A percentile compares a stretch with the other conserved stretches of the same genome.
Evolutionary conservation across 1,140 invertebrate species (phyloP).

Genomic region (Drosophila sp.): DNA sequence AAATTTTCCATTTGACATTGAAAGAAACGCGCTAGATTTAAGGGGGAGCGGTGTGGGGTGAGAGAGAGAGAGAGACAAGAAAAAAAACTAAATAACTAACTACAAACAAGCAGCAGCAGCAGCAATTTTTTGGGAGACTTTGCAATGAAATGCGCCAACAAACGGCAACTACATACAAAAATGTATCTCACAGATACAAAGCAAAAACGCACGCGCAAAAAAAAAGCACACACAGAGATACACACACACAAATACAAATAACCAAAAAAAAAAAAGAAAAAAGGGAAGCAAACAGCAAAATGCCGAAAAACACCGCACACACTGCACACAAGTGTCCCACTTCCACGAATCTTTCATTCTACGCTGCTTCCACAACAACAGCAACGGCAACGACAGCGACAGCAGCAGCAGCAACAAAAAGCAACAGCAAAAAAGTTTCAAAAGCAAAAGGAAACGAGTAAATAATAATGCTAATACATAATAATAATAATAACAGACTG

Average conservation of each 20-base stretch:
- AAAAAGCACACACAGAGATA: conserved; percentile 33
- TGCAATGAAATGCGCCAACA: conserved; percentile 51
- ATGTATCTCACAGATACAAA: conserved; percentile 19
- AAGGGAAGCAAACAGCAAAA: conserved; percentile 28
- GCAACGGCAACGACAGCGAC: conserved; percentile 3
- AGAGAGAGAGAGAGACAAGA: background rate
- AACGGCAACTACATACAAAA: conserved; percentile 10
- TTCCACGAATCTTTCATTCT: conserved; percentile 80
- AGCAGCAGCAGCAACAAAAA: background rate
- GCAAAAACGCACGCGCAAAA: conserved; percentile 31
- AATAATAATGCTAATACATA: conserved; percentile 80
- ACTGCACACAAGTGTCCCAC: conserved; percentile 83
- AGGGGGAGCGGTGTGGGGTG: no score
- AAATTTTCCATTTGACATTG: conserved; percentile 69
- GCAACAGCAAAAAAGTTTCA: conserved; percentile 2
- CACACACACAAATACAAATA: background rate
- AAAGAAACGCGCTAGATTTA: conserved; percentile 47
- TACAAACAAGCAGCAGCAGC: conserved; percentile 16
- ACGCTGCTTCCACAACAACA: conserved; percentile 66
- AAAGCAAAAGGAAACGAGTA: conserved; percentile 37
- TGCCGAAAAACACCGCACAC: conserved; percentile 50
- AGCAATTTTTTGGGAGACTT: conserved; percentile 30
- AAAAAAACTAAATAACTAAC: conserved; percentile 29
- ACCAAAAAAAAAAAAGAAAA: conserved; percentile 37
- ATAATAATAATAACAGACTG: conserved; percentile 53